A percentile compares a stretch with the other conserved stretches of the same genome.
phyloP scores from a whole-genome alignment of 2,797 vertebrate genomes.

The Sebastes hubbsi region DNA sequence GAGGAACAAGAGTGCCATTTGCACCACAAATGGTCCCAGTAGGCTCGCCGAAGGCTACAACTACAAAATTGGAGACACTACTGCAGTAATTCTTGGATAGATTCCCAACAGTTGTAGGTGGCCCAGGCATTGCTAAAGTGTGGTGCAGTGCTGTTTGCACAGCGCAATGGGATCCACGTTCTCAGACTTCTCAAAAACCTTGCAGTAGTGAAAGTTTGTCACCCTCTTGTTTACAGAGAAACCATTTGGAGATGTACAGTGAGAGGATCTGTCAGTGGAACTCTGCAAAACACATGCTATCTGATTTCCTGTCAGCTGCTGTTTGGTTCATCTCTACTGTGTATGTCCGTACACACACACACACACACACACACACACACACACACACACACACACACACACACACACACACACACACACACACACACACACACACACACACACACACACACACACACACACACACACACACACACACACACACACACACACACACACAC shows the following conservation, averaged over 20 bases:
- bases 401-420: too few species aligned
- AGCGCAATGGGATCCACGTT: not conserved
- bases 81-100: not conserved
- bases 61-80: not conserved
- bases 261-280: not conserved
- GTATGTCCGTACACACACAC: not conserved
- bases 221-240: not conserved
- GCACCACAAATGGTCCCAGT: constrained; percentile 7
- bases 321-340: not conserved
- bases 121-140: not conserved
- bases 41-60: not conserved
- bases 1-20: not conserved
- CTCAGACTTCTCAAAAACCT: not conserved
- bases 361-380: too few species aligned
- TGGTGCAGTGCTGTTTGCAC: not conserved
- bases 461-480: too few species aligned
- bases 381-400: too few species aligned
- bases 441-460: too few species aligned
- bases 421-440: too few species aligned
- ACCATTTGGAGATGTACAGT: not conserved
- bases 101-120: not conserved
- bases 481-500: too few species aligned
- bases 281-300: constrained; percentile 6
- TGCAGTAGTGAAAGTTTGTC: not conserved
- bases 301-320: constrained; percentile 21